Evolutionary conservation across 92 coral and sea anemone genomes (phyloP).

Genomic region (Metridium senile): DNA sequence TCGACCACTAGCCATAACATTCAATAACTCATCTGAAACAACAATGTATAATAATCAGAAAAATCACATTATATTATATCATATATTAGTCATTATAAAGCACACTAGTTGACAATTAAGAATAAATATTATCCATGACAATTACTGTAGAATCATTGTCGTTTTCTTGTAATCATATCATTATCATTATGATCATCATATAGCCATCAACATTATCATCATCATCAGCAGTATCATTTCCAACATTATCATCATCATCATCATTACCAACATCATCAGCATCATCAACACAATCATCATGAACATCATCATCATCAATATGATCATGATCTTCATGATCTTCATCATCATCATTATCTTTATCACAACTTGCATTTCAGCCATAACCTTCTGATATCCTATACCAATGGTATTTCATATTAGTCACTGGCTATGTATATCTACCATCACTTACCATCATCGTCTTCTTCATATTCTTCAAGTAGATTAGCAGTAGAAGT

Average conservation of each 20-base stretch:
- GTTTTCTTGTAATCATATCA: not conserved
- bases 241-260: not conserved
- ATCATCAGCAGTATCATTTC: not conserved
- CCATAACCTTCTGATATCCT: not conserved
- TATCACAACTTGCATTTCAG: not conserved
- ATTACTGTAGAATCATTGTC: not conserved
- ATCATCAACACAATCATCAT: not conserved
- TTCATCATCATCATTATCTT: not conserved
- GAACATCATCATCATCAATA: not conserved
- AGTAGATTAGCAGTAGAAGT: constrained; percentile 77
- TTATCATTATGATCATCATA: not conserved
- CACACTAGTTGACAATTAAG: no score
- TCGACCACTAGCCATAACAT: constrained; percentile 69
- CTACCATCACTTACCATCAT: constrained; percentile 44
- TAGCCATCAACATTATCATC: not conserved
- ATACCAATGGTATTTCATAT: no score
- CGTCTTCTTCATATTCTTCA: constrained; percentile 72
- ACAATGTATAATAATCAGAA: not conserved
- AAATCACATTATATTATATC: not conserved
- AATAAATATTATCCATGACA: not conserved
- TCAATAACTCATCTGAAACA: constrained; percentile 66
- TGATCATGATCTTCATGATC: not conserved
- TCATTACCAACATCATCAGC: not conserved
- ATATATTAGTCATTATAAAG: no score
- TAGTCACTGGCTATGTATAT: no score